A percentile compares a stretch with the other conserved stretches of the same genome.
These are phyloP conservation scores for Siniperca obscura DNA, from an alignment of 2,797 vertebrate species.

Conservation along the genomic window DNA sequence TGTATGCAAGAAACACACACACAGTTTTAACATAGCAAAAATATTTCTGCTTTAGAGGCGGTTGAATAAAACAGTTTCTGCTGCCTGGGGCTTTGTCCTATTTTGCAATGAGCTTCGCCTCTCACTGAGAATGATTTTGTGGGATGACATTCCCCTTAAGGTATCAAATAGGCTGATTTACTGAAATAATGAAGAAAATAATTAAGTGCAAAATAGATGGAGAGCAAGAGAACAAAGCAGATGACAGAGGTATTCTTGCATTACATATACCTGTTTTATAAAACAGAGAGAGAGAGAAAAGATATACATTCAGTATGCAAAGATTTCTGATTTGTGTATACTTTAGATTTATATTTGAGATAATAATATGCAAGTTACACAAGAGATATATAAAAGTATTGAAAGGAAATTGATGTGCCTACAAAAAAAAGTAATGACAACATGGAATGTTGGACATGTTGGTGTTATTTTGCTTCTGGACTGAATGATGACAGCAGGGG, in stretches of 20 bases:
- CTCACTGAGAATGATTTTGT: conserved; percentile 8
- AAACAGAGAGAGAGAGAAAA: neutral
- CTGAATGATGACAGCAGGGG: neutral
- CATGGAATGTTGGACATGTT: neutral
- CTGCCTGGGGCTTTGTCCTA: conserved; percentile 16
- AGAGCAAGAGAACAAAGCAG: neutral
- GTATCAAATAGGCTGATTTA: conserved; percentile 7
- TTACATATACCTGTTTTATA: neutral
- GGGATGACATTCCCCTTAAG: neutral
- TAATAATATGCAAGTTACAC: neutral
- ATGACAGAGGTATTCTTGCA: neutral
- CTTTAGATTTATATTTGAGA: neutral
- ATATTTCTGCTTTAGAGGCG: conserved; percentile 23
- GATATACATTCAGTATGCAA: neutral
- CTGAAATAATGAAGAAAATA: conserved; percentile 2
- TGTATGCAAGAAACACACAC: conserved; percentile 1
- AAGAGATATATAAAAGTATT: neutral
- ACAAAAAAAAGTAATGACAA: neutral
- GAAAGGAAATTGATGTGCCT: neutral
- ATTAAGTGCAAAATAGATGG: neutral
- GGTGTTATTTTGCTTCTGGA: neutral
- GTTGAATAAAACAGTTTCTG: conserved; percentile 3
- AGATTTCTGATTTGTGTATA: neutral
- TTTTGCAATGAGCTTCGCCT: conserved; percentile 11
- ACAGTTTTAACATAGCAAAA: conserved; percentile 32